Conservation (phyloP, 2,113 vertebrate species). For the human (Homo sapiens) region DNA sequence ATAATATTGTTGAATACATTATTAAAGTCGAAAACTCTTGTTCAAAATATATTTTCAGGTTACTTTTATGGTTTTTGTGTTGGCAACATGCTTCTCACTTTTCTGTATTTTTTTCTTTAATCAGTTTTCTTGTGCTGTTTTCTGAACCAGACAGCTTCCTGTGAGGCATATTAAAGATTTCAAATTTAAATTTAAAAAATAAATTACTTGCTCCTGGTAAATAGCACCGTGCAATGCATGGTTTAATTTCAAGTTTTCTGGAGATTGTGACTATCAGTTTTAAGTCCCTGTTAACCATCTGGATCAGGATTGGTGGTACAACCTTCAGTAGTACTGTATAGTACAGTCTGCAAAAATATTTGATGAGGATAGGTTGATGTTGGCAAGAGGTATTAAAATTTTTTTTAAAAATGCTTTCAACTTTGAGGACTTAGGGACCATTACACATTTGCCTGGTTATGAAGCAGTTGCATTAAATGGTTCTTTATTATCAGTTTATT, state of each 20-base stretch:
- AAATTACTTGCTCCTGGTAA: conserved; percentile 39
- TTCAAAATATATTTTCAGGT: conserved; percentile 37
- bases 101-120: conserved; percentile 34
- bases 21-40: neutral
- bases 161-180: conserved; percentile 34
- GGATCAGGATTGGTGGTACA: conserved; percentile 13
- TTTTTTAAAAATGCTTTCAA: neutral
- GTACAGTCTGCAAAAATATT: neutral
- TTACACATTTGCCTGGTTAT: neutral
- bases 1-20: neutral
- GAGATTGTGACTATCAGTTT: conserved; percentile 30
- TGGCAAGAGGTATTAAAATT: conserved; percentile 21
- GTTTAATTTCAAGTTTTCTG: conserved; percentile 49
- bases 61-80: conserved; percentile 39
- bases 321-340: neutral
- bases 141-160: conserved; percentile 40
- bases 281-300: conserved; percentile 41
- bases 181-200: conserved; percentile 54
- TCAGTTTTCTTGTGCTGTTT: conserved; percentile 43
- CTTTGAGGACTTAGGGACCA: neutral
- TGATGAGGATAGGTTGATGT: neutral
- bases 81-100: neutral
- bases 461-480: neutral
- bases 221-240: neutral
- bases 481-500: neutral